A percentile compares a stretch with the other conserved stretches of the same genome.
phyloP scores from a whole-genome alignment of 2,113 vertebrate genomes.

The Brachypodius melanocephalos region DNA sequence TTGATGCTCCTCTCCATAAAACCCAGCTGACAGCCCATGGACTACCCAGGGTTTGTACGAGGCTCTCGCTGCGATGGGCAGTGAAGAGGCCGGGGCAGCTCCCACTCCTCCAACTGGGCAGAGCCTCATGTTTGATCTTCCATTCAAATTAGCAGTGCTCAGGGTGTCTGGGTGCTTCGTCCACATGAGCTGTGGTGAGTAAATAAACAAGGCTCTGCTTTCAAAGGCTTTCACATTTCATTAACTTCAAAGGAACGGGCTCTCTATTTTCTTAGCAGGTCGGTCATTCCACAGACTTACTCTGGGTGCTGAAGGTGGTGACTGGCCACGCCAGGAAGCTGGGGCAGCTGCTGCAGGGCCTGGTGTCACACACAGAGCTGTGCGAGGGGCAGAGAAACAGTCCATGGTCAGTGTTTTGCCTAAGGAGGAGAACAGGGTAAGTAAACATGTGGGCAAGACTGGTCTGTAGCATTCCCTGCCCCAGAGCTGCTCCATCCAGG shows the following conservation, averaged over 20 bases:
- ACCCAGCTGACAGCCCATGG: neutral
- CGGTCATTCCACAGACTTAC: neutral
- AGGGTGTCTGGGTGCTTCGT: constrained; percentile 1
- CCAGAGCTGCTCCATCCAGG: neutral
- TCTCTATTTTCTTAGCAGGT: constrained; percentile 48
- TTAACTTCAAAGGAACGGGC: constrained; percentile 53
- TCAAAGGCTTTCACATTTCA: constrained; percentile 65
- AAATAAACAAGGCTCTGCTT: constrained; percentile 66
- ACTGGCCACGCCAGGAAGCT: neutral
- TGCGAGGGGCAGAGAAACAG: neutral
- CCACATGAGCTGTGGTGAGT: constrained; percentile 38
- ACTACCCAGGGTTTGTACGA: neutral
- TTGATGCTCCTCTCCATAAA: neutral
- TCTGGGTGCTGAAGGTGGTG: neutral
- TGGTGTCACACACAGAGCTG: neutral
- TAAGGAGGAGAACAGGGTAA: neutral
- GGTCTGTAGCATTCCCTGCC: neutral
- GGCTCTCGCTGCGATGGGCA: neutral
- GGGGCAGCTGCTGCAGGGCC: neutral
- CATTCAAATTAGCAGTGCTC: neutral
- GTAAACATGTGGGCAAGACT: neutral
- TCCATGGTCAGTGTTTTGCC: accelerated
- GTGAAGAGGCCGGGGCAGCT: neutral
- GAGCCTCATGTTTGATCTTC: constrained; percentile 1
- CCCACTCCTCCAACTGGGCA: neutral